A percentile compares a stretch with the other conserved stretches of the same genome.
Conservation (phyloP, 2,888 invertebrate genomes). For the Sarcophaga rosellei region DNA sequence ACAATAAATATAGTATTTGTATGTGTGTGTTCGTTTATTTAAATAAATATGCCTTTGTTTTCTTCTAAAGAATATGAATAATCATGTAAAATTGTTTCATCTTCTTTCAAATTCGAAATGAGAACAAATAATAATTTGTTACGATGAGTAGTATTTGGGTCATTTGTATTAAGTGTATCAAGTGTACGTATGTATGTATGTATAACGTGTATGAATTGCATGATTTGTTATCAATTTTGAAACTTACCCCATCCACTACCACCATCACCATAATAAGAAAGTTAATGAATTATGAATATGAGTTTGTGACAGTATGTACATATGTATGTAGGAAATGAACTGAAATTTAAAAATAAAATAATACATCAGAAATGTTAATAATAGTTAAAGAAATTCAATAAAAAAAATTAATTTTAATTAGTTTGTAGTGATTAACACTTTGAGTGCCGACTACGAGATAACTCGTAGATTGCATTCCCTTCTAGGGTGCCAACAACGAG, state of each 20-base stretch:
- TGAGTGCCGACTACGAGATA: no score
- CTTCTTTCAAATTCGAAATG: constrained; percentile 4
- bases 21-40: constrained; percentile 29
- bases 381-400: background rate
- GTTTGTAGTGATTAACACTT: no score
- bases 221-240: constrained; percentile 4
- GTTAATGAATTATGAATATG: background rate
- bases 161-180: background rate
- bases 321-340: background rate
- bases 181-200: no score
- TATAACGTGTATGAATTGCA: background rate
- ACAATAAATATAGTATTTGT: constrained; percentile 26
- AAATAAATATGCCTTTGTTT: constrained; percentile 50
- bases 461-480: no score
- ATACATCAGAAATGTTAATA: background rate
- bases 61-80: constrained; percentile 38
- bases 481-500: no score
- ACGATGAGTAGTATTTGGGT: constrained; percentile 6
- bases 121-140: constrained; percentile 9
- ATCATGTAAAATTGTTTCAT: background rate
- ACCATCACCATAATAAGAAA: background rate
- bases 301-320: background rate
- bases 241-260: constrained; percentile 8
- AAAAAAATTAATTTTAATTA: no score
- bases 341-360: constrained; percentile 6